Evolutionary conservation across 2,888 invertebrate genomes (phyloP).

Genomic region (Caenorhabditis sulstoni): DNA sequence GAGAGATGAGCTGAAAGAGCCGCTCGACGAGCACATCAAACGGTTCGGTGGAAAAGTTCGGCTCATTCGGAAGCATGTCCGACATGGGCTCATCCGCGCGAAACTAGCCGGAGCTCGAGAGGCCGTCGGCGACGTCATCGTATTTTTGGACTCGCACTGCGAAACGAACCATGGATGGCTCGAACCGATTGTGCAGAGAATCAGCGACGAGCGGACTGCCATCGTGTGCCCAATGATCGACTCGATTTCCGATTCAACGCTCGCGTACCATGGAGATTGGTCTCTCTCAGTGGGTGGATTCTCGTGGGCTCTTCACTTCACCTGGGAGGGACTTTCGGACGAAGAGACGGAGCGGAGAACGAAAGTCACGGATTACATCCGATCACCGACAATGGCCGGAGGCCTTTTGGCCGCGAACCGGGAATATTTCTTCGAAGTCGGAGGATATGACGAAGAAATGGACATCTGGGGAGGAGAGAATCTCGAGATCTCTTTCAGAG

Average conservation of each 20-base stretch:
- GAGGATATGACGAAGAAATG: constrained; percentile 89
- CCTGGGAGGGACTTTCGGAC: constrained; percentile 86
- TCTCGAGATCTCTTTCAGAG: constrained; percentile 95
- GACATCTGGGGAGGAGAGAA: constrained; percentile 99
- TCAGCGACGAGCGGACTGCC: constrained; percentile 88
- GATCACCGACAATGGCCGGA: constrained; percentile 98
- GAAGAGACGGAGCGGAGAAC: constrained; percentile 84
- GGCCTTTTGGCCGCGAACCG: constrained; percentile 94
- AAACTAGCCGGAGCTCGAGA: constrained; percentile 89
- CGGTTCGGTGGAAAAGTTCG: constrained; percentile 84
- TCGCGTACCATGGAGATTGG: constrained; percentile 84
- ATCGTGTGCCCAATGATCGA: constrained; percentile 96
- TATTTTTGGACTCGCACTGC: constrained; percentile 94
- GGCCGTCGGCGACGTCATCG: constrained; percentile 87
- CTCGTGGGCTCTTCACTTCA: constrained; percentile 83
- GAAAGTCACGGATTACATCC: constrained; percentile 72
- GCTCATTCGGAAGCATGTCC: constrained; percentile 87
- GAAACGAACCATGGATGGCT: constrained; percentile 89
- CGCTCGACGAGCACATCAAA: constrained; percentile 88
- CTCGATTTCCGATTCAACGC: constrained; percentile 89
- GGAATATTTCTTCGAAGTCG: constrained; percentile 92
- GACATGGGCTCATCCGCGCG: constrained; percentile 92
- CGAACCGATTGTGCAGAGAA: constrained; percentile 90
- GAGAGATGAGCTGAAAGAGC: constrained; percentile 85
- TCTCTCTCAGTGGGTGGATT: constrained; percentile 76